phyloP scores from a whole-genome alignment of 2,797 vertebrate genomes.

The Danio choprae region DNA sequence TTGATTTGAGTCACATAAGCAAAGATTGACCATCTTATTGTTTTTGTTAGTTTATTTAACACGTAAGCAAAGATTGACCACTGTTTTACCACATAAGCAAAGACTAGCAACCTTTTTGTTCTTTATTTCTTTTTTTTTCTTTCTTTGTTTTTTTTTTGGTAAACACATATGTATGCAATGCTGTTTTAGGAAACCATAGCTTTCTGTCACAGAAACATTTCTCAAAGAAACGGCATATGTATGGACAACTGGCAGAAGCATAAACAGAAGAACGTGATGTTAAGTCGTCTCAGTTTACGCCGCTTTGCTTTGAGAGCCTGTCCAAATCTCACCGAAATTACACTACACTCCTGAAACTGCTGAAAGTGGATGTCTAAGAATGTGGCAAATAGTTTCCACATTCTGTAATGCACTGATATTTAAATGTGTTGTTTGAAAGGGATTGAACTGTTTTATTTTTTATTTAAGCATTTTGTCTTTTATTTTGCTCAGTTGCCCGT shows the following conservation, averaged over 20 bases:
- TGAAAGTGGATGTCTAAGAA: conserved; percentile 28
- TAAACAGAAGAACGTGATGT: not conserved
- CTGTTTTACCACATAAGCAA: too few species aligned
- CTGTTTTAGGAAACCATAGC: not conserved
- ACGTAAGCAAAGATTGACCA: too few species aligned
- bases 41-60: too few species aligned
- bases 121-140: too few species aligned
- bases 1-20: too few species aligned
- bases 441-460: not conserved
- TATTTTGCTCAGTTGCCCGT: not conserved
- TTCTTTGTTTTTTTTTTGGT: too few species aligned
- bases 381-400: conserved; percentile 18
- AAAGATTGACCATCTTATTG: too few species aligned
- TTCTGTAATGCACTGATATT: conserved; percentile 33
- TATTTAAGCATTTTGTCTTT: not conserved
- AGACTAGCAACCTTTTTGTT: too few species aligned
- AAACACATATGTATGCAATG: too few species aligned
- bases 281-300: not conserved
- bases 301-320: not conserved
- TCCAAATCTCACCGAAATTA: not conserved
- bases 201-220: not conserved
- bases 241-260: not conserved
- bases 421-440: not conserved
- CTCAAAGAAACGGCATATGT: not conserved
- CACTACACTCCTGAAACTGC: not conserved